phyloP scores from a whole-genome alignment of 2,113 vertebrate genomes.

The Paraplagusia blochii region DNA sequence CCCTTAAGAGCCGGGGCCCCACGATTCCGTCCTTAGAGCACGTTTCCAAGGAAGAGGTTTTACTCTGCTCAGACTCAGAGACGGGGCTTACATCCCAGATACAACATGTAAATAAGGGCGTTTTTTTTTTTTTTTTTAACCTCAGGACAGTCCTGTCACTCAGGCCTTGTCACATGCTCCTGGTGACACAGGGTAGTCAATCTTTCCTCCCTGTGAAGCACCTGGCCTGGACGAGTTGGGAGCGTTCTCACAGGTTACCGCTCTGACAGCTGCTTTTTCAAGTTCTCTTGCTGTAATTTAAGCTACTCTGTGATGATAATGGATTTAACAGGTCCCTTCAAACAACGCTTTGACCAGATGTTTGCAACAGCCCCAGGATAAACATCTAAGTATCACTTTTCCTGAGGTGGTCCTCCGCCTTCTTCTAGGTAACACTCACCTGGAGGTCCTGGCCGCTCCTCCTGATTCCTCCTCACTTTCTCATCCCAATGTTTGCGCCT shows the following conservation, averaged over 20 bases:
- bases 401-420: conserved; percentile 46
- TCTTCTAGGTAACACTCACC: conserved; percentile 40
- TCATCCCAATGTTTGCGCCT: neutral
- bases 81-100: conserved; percentile 9
- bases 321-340: conserved; percentile 60
- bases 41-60: conserved; percentile 45
- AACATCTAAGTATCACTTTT: conserved; percentile 23
- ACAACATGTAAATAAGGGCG: conserved; percentile 5
- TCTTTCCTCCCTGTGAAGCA: conserved; percentile 68
- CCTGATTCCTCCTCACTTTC: conserved; percentile 13
- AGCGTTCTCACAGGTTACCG: conserved; percentile 64
- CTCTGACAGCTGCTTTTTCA: conserved; percentile 55
- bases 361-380: conserved; percentile 40
- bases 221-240: conserved; percentile 38
- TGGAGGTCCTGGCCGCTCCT: conserved; percentile 21
- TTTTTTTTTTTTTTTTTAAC: too few relatives aligned
- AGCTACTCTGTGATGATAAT: conserved; percentile 60
- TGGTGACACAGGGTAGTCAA: conserved; percentile 60
- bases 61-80: conserved; percentile 3
- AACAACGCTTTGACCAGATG: conserved; percentile 56
- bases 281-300: conserved; percentile 61
- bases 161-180: conserved; percentile 45
- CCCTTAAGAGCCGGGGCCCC: conserved; percentile 50
- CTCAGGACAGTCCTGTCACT: conserved; percentile 22
- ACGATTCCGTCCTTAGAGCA: conserved; percentile 40